Percentiles rank a stretch among this genome's conserved stretches.
phyloP scores from a whole-genome alignment of 2,888 invertebrate genomes.

The Zaprionus lineosus region DNA sequence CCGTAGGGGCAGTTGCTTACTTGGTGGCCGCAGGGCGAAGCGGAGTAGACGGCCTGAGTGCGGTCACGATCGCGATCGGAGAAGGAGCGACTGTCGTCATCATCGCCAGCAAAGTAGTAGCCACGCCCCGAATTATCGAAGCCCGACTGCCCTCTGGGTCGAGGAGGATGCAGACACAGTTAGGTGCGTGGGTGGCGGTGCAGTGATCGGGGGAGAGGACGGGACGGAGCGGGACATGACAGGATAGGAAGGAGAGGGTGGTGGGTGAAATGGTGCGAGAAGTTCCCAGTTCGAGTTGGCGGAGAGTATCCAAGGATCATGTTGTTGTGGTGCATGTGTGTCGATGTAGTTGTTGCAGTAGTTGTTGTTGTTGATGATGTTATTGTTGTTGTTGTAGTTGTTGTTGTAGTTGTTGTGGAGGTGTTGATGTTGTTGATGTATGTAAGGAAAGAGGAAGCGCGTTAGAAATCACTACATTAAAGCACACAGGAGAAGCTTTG shows the following conservation, averaged over 20 bases:
- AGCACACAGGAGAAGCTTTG: conserved; percentile 11
- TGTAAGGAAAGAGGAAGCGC: conserved; percentile 70
- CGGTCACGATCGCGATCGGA: conserved; percentile 57
- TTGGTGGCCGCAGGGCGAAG: conserved; percentile 63
- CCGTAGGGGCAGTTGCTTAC: conserved; percentile 68
- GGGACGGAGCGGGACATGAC: conserved; percentile 10
- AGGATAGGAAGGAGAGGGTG: conserved; percentile 5
- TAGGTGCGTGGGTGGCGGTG: conserved; percentile 49
- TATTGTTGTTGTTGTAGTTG: conserved; percentile 34
- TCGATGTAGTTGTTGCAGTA: conserved; percentile 24
- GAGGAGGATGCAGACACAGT: conserved; percentile 13
- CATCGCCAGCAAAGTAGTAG: conserved; percentile 86
- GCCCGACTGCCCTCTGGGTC: conserved; percentile 85
- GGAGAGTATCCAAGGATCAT: conserved; percentile 64
- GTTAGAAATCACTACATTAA: conserved; percentile 37
- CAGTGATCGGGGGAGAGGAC: conserved; percentile 32
- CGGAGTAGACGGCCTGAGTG: conserved; percentile 22
- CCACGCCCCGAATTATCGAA: conserved; percentile 86
- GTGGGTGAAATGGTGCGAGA: conserved; percentile 46
- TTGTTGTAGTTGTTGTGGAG: conserved; percentile 39
- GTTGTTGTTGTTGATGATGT: conserved; percentile 48
- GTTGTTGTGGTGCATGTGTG: conserved; percentile 58
- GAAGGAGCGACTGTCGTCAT: conserved; percentile 73
- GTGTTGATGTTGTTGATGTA: conserved; percentile 69
- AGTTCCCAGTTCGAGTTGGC: conserved; percentile 39